Conservation (phyloP, 2,113 vertebrate genomes). For the Raja brachyura region DNA sequence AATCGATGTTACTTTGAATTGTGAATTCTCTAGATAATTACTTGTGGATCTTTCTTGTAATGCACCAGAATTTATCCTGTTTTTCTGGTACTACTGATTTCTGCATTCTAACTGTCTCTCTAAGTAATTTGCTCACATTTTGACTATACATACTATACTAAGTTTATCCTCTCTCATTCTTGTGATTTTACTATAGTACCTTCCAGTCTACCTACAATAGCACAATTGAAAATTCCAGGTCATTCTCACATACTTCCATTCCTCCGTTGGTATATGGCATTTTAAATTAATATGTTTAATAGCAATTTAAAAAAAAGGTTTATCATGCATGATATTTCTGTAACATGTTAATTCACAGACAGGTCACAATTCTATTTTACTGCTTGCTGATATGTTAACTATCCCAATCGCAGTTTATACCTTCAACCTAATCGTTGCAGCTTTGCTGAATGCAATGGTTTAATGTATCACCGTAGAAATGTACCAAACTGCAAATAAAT, state of each 20-base stretch:
- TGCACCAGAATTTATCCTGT: too few species aligned
- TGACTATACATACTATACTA: background rate
- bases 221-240: background rate
- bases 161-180: background rate
- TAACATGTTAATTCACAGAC: background rate
- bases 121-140: background rate
- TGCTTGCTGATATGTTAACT: background rate
- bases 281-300: background rate
- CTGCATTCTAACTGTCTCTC: background rate
- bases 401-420: background rate
- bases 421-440: background rate
- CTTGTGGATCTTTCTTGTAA: background rate
- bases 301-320: background rate
- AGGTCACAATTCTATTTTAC: background rate
- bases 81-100: background rate
- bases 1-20: background rate
- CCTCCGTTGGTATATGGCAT: background rate
- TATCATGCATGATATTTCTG: background rate
- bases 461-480: background rate
- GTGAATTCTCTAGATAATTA: background rate
- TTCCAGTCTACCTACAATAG: background rate
- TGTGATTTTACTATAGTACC: background rate
- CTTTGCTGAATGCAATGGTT: background rate
- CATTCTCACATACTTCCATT: background rate
- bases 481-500: background rate